Percentiles rank a stretch among this genome's conserved stretches.
Evolutionary conservation across 2,113 vertebrate species (phyloP).

Genomic region (Serinus canaria): DNA sequence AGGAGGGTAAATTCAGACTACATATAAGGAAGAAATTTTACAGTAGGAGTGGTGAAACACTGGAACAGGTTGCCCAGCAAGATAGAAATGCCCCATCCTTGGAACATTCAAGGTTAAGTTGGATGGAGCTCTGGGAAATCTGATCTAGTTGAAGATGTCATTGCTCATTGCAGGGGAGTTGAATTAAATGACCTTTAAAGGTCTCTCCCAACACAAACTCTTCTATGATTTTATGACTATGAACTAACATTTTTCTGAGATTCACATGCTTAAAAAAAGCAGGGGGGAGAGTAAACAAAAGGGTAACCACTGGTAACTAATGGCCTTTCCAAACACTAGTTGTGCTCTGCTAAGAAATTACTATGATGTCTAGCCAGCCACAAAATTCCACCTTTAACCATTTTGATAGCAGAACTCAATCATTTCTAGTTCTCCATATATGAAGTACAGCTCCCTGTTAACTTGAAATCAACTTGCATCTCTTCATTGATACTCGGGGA

Average conservation of each 20-base stretch:
- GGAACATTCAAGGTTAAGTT: not conserved
- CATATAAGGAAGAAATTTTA: not conserved
- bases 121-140: not conserved
- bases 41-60: fast-evolving
- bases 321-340: not conserved
- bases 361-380: not conserved
- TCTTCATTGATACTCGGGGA: not conserved
- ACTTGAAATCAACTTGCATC: not conserved
- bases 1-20: not conserved
- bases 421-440: not conserved
- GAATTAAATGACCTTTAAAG: not conserved
- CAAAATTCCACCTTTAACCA: not conserved
- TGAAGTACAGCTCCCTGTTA: not conserved
- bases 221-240: not conserved
- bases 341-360: not conserved
- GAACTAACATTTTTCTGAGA: not conserved
- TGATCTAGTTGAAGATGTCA: not conserved
- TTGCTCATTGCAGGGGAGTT: not conserved
- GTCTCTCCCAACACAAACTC: not conserved
- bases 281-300: not conserved
- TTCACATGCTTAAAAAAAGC: not conserved
- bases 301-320: not conserved
- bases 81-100: not conserved
- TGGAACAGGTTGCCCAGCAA: not conserved
- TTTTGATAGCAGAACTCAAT: not conserved